Percentiles rank a stretch among this genome's conserved stretches.
These are phyloP conservation scores for Amazonetta brasiliensis DNA, from an alignment of 2,797 vertebrate species.

Conservation along the genomic window DNA sequence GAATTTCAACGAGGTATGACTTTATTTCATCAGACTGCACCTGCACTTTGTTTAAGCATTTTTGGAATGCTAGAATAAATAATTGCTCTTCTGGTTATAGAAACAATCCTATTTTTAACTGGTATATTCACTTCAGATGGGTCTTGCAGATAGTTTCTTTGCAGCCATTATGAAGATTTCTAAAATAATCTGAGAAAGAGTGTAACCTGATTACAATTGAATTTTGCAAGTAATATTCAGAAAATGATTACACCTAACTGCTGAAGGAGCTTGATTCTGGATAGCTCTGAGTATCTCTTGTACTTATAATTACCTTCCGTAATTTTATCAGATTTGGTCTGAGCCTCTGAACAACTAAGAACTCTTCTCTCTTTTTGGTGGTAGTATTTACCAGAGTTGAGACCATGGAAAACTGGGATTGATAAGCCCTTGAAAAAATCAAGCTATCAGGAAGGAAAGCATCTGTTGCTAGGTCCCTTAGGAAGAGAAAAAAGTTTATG, in stretches of 20 bases:
- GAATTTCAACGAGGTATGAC: not conserved
- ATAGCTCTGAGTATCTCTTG: not conserved
- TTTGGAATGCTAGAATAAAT: not conserved
- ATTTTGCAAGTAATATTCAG: not conserved
- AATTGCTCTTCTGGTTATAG: not conserved
- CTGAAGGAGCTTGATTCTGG: not conserved
- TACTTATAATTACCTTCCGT: not conserved
- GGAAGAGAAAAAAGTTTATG: not conserved
- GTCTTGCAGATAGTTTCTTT: not conserved
- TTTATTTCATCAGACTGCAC: not conserved
- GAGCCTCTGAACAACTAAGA: not conserved
- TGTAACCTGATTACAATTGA: not conserved
- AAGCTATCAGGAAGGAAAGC: not conserved
- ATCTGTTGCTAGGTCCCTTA: not conserved
- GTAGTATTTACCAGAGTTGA: not conserved
- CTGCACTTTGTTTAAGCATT: not conserved
- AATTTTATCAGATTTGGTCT: not conserved
- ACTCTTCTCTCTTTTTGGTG: not conserved
- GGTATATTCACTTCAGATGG: not conserved
- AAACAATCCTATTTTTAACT: not conserved
- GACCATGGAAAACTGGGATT: not conserved
- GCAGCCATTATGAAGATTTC: not conserved
- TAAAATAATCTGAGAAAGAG: not conserved
- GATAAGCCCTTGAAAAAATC: not conserved
- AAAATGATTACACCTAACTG: not conserved